Conservation (phyloP, 2,113 vertebrate genomes). For the Serilophus lunatus region DNA sequence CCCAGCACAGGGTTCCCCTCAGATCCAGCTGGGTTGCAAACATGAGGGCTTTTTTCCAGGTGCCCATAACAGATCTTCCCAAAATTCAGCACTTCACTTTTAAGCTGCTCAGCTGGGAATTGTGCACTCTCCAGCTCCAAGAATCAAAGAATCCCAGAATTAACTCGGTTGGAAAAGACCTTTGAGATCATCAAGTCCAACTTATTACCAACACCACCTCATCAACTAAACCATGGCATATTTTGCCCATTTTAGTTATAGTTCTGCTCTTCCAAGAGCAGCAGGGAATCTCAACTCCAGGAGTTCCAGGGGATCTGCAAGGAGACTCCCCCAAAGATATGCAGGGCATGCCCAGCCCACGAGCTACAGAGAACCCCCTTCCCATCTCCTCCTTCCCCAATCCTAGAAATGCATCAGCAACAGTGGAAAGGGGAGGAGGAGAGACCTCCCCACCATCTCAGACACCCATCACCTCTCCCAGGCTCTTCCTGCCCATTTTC, state of each 20-base stretch:
- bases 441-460: not conserved
- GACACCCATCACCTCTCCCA: not conserved
- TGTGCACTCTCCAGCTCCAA: not conserved
- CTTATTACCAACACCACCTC: too few relatives aligned
- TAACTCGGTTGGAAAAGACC: too few relatives aligned
- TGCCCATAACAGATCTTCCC: fast-evolving
- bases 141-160: too few relatives aligned
- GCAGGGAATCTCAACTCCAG: not conserved
- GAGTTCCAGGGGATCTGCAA: not conserved
- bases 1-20: not conserved
- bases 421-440: not conserved
- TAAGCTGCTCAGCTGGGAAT: not conserved
- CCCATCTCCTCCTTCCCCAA: not conserved
- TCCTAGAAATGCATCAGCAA: not conserved
- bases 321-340: not conserved
- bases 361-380: not conserved
- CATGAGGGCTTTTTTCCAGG: not conserved
- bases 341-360: not conserved
- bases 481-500: not conserved
- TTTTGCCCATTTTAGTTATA: not conserved
- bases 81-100: not conserved
- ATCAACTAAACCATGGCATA: too few relatives aligned
- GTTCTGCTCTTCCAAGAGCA: not conserved
- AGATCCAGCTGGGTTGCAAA: not conserved
- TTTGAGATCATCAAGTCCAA: too few relatives aligned